Evolutionary conservation across 2,888 invertebrate species (phyloP).

Genomic region (Tinea pellionella): DNA sequence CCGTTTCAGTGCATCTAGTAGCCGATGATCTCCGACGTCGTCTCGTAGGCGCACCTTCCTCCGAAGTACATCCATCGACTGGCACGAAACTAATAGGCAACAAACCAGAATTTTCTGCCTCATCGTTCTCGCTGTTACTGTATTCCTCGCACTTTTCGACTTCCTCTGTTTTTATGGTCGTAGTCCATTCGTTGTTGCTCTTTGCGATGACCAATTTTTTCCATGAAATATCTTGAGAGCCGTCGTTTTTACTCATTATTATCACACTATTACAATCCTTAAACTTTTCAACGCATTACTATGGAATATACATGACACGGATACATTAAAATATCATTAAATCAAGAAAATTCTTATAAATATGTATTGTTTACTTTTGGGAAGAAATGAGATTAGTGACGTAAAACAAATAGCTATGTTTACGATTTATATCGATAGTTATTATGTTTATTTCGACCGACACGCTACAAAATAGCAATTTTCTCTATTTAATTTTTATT

Average conservation of each 20-base stretch:
- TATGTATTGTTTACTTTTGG: conserved; percentile 6
- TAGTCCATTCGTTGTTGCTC: conserved; percentile 49
- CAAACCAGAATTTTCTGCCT: background rate
- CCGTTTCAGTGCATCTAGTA: conserved; percentile 32
- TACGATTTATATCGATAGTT: background rate
- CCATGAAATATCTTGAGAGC: conserved; percentile 48
- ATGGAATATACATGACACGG: background rate
- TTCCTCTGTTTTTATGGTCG: conserved; percentile 29
- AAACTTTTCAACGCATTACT: background rate
- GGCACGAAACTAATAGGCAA: background rate
- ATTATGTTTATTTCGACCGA: background rate
- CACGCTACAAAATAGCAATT: background rate
- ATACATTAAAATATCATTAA: background rate
- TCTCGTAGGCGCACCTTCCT: background rate
- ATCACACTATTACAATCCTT: conserved; percentile 25
- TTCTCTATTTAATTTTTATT: too few relatives aligned
- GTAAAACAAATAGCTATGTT: background rate
- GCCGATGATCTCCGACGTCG: conserved; percentile 16
- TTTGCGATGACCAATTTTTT: conserved; percentile 58
- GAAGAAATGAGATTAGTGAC: conserved; percentile 1
- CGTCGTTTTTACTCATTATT: conserved; percentile 57
- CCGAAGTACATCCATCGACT: background rate
- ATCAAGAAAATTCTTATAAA: background rate
- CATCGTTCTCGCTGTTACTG: conserved; percentile 26
- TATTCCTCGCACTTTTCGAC: conserved; percentile 26